Conservation (phyloP, 1,140 invertebrate genomes). For the Oncopeltus fasciatus region DNA sequence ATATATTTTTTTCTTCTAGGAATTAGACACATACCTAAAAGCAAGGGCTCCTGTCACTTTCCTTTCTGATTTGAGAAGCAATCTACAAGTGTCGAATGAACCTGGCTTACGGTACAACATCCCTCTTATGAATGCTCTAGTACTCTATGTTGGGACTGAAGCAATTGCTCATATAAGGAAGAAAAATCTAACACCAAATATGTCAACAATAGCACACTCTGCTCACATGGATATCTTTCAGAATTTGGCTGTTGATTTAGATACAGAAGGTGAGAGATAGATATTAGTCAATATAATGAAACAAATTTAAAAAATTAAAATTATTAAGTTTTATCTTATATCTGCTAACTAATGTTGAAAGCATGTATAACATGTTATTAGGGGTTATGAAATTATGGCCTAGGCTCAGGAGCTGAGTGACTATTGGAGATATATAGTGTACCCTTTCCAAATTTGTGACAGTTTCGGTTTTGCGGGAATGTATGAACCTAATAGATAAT, state of each 20-base stretch:
- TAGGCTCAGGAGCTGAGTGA: too few relatives aligned
- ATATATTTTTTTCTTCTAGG: conserved; percentile 31
- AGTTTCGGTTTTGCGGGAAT: too few relatives aligned
- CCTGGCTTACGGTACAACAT: conserved; percentile 89
- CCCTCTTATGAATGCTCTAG: conserved; percentile 88
- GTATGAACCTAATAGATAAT: too few relatives aligned
- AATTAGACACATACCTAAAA: conserved; percentile 92
- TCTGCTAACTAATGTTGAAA: too few relatives aligned
- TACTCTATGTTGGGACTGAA: conserved; percentile 92
- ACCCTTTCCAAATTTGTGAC: too few relatives aligned
- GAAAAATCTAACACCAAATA: conserved; percentile 80
- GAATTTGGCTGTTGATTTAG: conserved; percentile 91
- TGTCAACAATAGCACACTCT: conserved; percentile 90
- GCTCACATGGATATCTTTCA: conserved; percentile 99
- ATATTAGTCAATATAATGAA: too few relatives aligned
- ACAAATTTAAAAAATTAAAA: too few relatives aligned
- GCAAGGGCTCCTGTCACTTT: conserved; percentile 90
- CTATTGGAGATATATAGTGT: too few relatives aligned
- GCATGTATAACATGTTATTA: too few relatives aligned
- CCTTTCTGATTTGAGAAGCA: conserved; percentile 75
- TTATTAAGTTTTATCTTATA: too few relatives aligned
- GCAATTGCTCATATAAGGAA: conserved; percentile 78
- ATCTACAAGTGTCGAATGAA: conserved; percentile 71
- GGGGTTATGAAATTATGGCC: too few relatives aligned
- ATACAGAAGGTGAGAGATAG: conserved; percentile 85